Base-by-base conservation (phyloP, 1,140 invertebrate species). In the Cephus cinctus region DNA sequence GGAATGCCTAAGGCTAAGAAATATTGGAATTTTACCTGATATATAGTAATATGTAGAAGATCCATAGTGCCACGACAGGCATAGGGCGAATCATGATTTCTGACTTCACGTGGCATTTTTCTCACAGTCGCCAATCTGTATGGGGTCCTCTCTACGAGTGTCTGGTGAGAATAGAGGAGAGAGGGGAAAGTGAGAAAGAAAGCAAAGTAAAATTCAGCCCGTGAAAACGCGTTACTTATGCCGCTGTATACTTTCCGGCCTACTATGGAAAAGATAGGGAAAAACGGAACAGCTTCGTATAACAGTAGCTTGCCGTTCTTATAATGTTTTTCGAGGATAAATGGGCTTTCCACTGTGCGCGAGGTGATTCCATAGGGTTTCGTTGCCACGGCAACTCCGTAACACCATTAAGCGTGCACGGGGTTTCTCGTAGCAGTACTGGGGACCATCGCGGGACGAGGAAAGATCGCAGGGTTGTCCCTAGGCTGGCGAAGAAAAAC, bases 301-400 rank as follows among this genome's bases (percentile, higher is more conserved):
- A 36, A 23, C 39, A 23, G 39, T 11, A n/a, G 39, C 39, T 22
- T 20, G 39, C 9, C 39, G 54, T 68, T 75, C 69, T 73, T 75
- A 71, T 73, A 74, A 75, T 75, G 71, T 75, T 75, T 75, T 75
- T 73, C 66, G 66, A 73, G 68, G 64, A 75, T 75, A 75, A 75
- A 75, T 75, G 72, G 67, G 65, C 66, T 76, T 75, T 75, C 63
- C 69, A 61, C 55, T 51, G 46, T 48, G 63, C 50, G 56, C 47
- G 55, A 25, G 22, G 2, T 40, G 41, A 16, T 40, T 47, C 46
- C 45, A 48, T 49, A 47, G 52, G 45, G 68, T 68, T 70, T 64
- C 57, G 39, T 76, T 49, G 52, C 56, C 67, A 71, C 73, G 64
- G 74, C 64, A 73, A 76, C 74, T 64, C 74, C 69, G 67, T 73